Percentiles rank a stretch among this genome's conserved stretches.
Evolutionary conservation across 2,113 vertebrate genomes (phyloP).

Genomic region (Neotragus moschatus): DNA sequence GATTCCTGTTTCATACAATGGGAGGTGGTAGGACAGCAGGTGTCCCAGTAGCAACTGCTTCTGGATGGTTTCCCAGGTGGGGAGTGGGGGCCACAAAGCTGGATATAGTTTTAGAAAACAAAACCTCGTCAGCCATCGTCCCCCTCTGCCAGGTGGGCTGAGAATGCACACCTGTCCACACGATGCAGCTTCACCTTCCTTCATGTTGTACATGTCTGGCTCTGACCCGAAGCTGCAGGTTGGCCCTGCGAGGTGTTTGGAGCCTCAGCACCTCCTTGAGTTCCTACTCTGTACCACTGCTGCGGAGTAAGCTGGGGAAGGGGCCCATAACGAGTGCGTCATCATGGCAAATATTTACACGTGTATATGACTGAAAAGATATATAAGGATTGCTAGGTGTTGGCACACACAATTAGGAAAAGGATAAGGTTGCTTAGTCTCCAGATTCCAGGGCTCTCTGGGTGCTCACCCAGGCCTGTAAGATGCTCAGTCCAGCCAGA

Average conservation of each 20-base stretch:
- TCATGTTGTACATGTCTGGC: neutral
- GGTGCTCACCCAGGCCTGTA: neutral
- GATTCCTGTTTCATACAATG: neutral
- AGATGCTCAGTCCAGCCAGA: neutral
- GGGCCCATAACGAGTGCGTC: neutral
- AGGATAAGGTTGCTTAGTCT: neutral
- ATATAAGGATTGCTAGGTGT: neutral
- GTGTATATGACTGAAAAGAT: neutral
- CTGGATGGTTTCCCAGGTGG: neutral
- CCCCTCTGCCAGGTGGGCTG: neutral
- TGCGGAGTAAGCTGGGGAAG: neutral
- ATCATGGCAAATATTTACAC: too few species aligned
- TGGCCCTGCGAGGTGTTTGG: fast-evolving
- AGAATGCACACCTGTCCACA: neutral
- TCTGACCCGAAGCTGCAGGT: neutral
- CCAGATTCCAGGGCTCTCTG: neutral
- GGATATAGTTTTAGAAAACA: neutral
- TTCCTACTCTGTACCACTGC: neutral
- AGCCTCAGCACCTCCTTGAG: neutral
- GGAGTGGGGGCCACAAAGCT: neutral
- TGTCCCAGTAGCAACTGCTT: neutral
- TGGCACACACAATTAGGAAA: neutral
- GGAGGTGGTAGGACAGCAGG: too few species aligned
- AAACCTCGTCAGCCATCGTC: neutral
- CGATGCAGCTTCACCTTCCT: neutral